These are phyloP conservation scores for Echinometra lucunter DNA, from an alignment of 53 echinoderm and acorn worm species.

Conservation along the genomic window DNA sequence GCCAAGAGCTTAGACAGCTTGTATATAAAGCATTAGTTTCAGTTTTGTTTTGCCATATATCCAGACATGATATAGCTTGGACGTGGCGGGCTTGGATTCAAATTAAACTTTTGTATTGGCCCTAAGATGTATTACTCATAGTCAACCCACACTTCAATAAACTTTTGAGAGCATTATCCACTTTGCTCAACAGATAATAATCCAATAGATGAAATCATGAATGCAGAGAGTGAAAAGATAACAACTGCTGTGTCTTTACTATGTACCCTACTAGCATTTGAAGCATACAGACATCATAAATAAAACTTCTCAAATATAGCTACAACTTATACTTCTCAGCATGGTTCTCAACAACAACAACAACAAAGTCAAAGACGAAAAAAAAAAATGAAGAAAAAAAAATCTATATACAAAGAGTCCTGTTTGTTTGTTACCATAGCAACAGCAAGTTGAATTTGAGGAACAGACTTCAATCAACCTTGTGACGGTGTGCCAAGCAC, in stretches of 20 bases:
- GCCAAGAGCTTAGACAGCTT: neutral
- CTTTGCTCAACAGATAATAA: neutral
- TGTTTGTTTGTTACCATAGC: slow-evolving; percentile 29
- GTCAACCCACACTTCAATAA: neutral
- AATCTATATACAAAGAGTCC: slow-evolving; percentile 26
- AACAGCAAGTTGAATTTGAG: slow-evolving; percentile 17
- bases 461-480: slow-evolving; percentile 58
- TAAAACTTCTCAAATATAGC: slow-evolving; percentile 40
- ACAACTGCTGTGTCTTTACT: neutral
- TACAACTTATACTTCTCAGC: slow-evolving; percentile 3
- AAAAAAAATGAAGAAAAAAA: neutral
- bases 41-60: neutral
- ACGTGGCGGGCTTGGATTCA: neutral
- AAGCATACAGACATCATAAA: slow-evolving; percentile 7
- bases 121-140: neutral
- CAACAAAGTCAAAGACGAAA: neutral
- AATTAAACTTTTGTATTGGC: neutral
- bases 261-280: neutral
- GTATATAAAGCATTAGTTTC: neutral
- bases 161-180: neutral
- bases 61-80: neutral
- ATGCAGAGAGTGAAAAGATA: neutral
- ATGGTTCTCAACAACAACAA: neutral
- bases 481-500: slow-evolving; percentile 52
- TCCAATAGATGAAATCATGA: neutral